Evolutionary conservation across 2,797 vertebrate species (phyloP).

Genomic region (Anableps anableps): DNA sequence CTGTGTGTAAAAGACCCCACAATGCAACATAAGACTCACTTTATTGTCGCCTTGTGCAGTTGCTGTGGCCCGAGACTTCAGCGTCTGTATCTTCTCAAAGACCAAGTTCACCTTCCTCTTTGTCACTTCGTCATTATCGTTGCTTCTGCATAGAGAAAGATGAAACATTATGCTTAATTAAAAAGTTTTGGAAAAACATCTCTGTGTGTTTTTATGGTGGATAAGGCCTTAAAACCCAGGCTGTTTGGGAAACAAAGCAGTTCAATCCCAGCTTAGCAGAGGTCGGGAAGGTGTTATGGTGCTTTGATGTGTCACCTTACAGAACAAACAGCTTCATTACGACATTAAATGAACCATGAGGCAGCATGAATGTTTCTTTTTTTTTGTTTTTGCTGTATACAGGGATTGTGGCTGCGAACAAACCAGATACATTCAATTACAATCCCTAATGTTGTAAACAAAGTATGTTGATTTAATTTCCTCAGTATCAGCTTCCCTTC

Average conservation of each 20-base stretch:
- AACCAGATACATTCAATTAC: too few species aligned
- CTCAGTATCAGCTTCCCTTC: slow-evolving; percentile 2
- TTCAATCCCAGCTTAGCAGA: slow-evolving; percentile 53
- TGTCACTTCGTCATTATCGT: slow-evolving; percentile 92
- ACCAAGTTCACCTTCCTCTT: slow-evolving; percentile 98
- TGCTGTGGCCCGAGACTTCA: slow-evolving; percentile 92
- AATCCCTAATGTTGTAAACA: neutral
- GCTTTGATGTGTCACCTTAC: slow-evolving; percentile 76
- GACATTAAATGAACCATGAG: slow-evolving; percentile 33
- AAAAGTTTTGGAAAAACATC: slow-evolving; percentile 19
- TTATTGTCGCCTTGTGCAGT: slow-evolving; percentile 80
- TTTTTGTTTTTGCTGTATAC: neutral
- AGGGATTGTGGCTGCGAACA: neutral
- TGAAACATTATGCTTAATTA: slow-evolving; percentile 16
- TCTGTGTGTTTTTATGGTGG: slow-evolving; percentile 29
- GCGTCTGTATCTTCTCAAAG: slow-evolving; percentile 99
- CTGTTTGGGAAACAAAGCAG: slow-evolving; percentile 60
- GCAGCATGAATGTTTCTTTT: slow-evolving; percentile 5
- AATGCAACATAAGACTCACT: slow-evolving; percentile 64
- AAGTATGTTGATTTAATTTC: neutral
- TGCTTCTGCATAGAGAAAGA: slow-evolving; percentile 80
- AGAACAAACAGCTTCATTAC: slow-evolving; percentile 69
- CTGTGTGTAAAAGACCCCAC: neutral
- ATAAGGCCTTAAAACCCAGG: slow-evolving; percentile 59
- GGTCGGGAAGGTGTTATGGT: slow-evolving; percentile 49